Base-by-base conservation (phyloP, 2,888 invertebrate species). In the Ariolimax columbianus region DNA sequence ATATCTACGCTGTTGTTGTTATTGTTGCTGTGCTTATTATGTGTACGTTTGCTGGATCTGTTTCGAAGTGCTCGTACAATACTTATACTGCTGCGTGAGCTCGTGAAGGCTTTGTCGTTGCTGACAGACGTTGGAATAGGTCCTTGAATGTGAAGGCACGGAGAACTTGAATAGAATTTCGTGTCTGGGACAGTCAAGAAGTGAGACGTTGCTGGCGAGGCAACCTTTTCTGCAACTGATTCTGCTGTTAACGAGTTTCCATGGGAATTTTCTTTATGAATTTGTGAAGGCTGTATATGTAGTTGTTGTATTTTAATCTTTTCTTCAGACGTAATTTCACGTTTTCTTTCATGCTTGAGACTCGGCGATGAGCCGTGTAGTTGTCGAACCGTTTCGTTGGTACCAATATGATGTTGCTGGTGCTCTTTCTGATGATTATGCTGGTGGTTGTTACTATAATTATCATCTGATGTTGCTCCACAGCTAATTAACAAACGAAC, bases 401-500 rank as follows among this genome's bases (percentile, higher is more conserved):
- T 40, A 59, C 59, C 6, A 33, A 36, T 19, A 38, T 68, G 40
- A 2, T 77, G 77, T 36, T 36, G 77, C 19, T 33, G 59, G 17
- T 30, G 55, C 17, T 75, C 51, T 19, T 51, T 14, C 17, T 75
- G 75, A 23, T 51, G 26, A 36, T 36, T n/a, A 3, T 77, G 36
- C 0, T 38, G 30, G 6, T 17, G 30, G 51, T 33, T 33, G 6
- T 33, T 51, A 47, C 51, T 43, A 33, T 7, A 2, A 38, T 63
- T 36, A 73, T 75, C 82, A 40, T 59, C 81, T 79, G 88, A 86
- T 55, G 87, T 88, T 26, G 90, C 90, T 23, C 90, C 90, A 63
- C 88, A 86, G 68, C 89, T 86, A 30, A 88, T 86, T 38, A 91
- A 85, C 17, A 89, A 85, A 0, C 87, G 88, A 36, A 89, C 86